These are phyloP conservation scores for Notiomystis cincta DNA, from an alignment of 2,113 vertebrate genomes.

Conservation along the genomic window DNA sequence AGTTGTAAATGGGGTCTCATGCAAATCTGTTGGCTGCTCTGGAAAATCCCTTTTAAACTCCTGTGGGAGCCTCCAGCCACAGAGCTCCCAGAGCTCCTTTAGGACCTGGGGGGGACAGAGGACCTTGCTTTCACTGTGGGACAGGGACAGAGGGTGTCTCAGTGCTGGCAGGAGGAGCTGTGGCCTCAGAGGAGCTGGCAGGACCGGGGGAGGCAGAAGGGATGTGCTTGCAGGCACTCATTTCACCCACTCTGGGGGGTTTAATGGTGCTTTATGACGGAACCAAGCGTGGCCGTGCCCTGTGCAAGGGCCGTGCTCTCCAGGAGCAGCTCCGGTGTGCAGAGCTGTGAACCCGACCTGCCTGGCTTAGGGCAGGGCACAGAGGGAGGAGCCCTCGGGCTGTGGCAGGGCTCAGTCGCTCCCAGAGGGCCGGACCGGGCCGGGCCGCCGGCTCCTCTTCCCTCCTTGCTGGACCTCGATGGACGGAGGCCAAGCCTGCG, in stretches of 20 bases:
- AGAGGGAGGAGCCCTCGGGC: rapidly evolving
- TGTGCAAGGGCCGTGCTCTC: neutral
- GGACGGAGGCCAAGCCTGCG: neutral
- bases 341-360: rapidly evolving
- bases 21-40: neutral
- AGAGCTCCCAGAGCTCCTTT: neutral
- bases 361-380: neutral
- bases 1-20: no score
- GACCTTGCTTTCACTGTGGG: neutral
- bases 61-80: rapidly evolving
- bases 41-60: neutral
- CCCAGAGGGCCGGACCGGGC: no score
- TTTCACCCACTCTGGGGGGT: neutral
- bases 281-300: rapidly evolving
- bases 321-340: neutral
- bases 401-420: neutral
- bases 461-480: rapidly evolving
- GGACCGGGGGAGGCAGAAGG: neutral
- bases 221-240: neutral
- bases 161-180: rapidly evolving
- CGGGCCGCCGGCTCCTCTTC: no score
- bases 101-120: neutral
- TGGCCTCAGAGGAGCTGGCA: neutral
- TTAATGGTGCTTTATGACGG: neutral
- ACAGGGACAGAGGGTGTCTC: neutral